These are phyloP conservation scores for Hydropsyche betteni DNA, from an alignment of 2,888 invertebrate species.

Conservation along the genomic window DNA sequence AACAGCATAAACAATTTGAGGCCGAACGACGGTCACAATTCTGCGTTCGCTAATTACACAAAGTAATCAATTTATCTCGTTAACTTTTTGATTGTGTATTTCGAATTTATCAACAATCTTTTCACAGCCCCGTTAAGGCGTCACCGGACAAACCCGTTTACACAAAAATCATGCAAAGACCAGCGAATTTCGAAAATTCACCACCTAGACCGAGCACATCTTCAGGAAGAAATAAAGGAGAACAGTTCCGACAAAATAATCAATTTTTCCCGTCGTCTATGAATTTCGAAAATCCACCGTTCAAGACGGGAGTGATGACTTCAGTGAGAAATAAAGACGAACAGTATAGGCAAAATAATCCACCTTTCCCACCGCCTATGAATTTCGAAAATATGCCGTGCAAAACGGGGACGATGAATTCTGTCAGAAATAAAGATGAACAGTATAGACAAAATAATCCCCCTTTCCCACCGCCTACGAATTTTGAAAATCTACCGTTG, in stretches of 20 bases:
- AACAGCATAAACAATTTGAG: conserved; percentile 56
- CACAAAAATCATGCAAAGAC: conserved; percentile 26
- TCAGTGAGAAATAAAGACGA: too few species aligned
- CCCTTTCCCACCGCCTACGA: not conserved
- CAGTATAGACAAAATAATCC: too few species aligned
- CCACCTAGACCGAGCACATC: not conserved
- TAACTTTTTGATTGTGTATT: conserved; percentile 26
- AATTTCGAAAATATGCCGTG: too few species aligned
- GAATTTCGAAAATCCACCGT: too few species aligned
- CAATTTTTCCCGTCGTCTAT: not conserved
- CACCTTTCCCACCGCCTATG: too few species aligned
- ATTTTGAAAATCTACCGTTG: not conserved
- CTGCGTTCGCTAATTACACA: conserved; percentile 65
- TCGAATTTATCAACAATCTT: not conserved
- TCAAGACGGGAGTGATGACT: too few species aligned
- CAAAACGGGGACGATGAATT: too few species aligned
- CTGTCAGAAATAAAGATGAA: too few species aligned
- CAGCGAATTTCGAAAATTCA: not conserved
- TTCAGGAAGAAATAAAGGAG: not conserved
- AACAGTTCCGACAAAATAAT: not conserved
- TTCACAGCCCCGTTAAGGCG: conserved; percentile 44
- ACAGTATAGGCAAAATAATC: too few species aligned
- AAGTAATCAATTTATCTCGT: conserved; percentile 49
- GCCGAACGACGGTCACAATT: conserved; percentile 59
- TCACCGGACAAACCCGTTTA: not conserved